These are phyloP conservation scores for Hermaeophaga mercurialis DNA, from an alignment of 2,888 invertebrate species.

Conservation along the genomic window DNA sequence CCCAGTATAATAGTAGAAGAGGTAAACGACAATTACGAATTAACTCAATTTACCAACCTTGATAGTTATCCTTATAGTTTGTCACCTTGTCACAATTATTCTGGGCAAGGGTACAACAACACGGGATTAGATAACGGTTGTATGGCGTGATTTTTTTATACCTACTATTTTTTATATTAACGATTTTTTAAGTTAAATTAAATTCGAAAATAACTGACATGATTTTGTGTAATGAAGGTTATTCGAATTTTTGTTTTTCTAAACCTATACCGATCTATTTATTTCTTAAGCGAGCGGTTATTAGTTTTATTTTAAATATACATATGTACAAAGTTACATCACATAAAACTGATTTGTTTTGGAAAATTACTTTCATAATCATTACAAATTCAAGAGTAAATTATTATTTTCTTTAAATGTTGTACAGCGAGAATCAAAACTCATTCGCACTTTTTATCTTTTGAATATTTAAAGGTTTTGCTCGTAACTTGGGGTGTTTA, in stretches of 20 bases:
- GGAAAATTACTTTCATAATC: background rate
- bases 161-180: background rate
- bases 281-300: background rate
- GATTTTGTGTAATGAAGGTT: too few species aligned
- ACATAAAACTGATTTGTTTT: background rate
- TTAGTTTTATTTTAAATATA: background rate
- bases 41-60: constrained; percentile 62
- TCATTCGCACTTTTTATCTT: too few species aligned
- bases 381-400: too few species aligned
- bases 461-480: too few species aligned
- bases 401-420: too few species aligned
- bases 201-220: too few species aligned
- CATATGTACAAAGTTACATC: background rate
- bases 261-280: background rate
- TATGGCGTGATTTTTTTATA: constrained; percentile 60
- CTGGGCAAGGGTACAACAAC: constrained; percentile 62
- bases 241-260: too few species aligned
- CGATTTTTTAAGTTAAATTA: too few species aligned
- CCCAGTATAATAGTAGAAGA: constrained; percentile 63
- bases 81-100: constrained; percentile 64
- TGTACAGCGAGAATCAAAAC: too few species aligned
- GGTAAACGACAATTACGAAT: constrained; percentile 59
- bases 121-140: constrained; percentile 66
- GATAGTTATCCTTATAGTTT: constrained; percentile 53
- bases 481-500: too few species aligned